Evolutionary conservation across 2,797 vertebrate species (phyloP).

Genomic region (Zenarchopterus dispar): DNA sequence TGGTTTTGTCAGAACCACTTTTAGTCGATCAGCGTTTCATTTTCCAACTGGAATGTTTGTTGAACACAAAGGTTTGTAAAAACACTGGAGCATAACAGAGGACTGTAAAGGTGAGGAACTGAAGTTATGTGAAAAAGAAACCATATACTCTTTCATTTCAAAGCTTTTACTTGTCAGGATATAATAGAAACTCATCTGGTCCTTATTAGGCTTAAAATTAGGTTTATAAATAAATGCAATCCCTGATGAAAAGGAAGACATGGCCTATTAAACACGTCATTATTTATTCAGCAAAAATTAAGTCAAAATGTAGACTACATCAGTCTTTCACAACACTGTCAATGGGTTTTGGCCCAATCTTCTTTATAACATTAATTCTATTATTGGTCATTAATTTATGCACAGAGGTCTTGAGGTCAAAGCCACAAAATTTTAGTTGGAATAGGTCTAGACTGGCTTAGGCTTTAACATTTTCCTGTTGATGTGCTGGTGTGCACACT

Average conservation of each 20-base stretch:
- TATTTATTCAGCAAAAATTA: too few species aligned
- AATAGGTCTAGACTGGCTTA: neutral
- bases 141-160: too few species aligned
- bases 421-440: neutral
- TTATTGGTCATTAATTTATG: neutral
- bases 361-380: neutral
- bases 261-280: too few species aligned
- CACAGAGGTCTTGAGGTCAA: too few species aligned
- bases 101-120: slow-evolving; percentile 24
- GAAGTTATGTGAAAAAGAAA: slow-evolving; percentile 5
- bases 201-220: too few species aligned
- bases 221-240: too few species aligned
- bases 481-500: neutral
- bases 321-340: neutral
- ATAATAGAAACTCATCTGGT: too few species aligned
- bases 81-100: slow-evolving; percentile 34
- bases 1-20: slow-evolving; percentile 48
- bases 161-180: too few species aligned
- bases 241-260: too few species aligned
- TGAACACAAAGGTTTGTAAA: slow-evolving; percentile 38
- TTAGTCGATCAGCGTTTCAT: slow-evolving; percentile 63
- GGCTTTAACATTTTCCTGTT: neutral
- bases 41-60: slow-evolving; percentile 36
- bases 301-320: neutral
- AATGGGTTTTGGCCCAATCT: neutral